Conservation (phyloP, 2,113 vertebrate genomes). For the Corapipo altera region DNA sequence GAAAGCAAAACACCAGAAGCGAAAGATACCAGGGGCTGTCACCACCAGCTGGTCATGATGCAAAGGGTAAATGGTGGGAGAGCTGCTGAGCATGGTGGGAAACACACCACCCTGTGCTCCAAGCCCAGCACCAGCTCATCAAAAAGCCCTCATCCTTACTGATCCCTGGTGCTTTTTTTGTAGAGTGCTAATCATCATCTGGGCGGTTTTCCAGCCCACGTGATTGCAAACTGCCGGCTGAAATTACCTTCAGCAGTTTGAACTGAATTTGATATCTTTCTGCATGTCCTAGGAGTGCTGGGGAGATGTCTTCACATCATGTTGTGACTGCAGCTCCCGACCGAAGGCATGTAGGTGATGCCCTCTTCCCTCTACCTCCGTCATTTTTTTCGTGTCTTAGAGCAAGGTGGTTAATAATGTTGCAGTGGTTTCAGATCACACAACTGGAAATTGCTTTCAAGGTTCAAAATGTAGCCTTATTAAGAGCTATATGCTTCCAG, state of each 20-base stretch:
- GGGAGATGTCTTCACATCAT: rapidly evolving
- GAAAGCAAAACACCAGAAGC: not conserved
- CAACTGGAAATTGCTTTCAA: not conserved
- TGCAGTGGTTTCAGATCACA: not conserved
- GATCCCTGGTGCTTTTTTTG: not conserved
- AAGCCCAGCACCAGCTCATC: not conserved
- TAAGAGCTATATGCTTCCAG: not conserved
- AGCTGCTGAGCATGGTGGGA: rapidly evolving
- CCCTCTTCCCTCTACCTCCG: not conserved
- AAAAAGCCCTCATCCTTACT: not conserved
- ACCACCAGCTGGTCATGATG: not conserved
- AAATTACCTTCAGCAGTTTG: not conserved
- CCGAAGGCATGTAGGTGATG: not conserved
- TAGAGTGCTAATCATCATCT: not conserved
- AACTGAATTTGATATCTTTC: not conserved
- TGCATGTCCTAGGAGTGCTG: not conserved
- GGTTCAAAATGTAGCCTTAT: not conserved
- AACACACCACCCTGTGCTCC: not conserved
- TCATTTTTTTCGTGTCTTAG: not conserved
- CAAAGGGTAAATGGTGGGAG: not conserved
- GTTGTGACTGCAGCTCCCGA: rapidly evolving
- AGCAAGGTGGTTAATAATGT: not conserved
- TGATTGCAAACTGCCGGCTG: not conserved
- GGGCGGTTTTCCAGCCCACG: not conserved
- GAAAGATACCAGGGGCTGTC: not conserved